Evolutionary conservation across 1,140 invertebrate genomes (phyloP), one percentile per base, ranked within the genome.

Genomic region (Ptiloglossa arizonensis): DNA sequence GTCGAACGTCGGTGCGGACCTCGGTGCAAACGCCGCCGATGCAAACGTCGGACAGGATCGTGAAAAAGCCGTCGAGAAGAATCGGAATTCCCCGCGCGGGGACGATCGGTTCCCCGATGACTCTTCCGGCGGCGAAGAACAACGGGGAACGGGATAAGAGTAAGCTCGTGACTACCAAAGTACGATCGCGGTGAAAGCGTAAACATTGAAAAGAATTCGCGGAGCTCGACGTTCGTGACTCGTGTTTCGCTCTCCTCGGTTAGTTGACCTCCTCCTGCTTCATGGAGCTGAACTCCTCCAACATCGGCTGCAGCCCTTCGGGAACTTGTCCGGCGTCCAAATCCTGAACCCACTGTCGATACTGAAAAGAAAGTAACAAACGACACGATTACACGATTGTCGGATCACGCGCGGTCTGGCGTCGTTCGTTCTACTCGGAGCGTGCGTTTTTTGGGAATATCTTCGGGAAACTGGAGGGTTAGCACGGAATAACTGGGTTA

Each of bases 301-400:
- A 91, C 82, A 97, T 92, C 46, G 94, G 93, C 80, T 97, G 94
- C 64, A 97, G 93, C 46, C 95, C 96, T 80, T 97, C 96, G 17
- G 97, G 96, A 79, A 96, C 93, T 75, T 93, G 93, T 46, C 96
- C 96, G 87, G 96, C 95, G 85, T 97, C 96, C 66, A 98, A 89
- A 80, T 97, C 96, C 82, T 94, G 93, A 66, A 95, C 95, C 96
- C 96, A 97, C 89, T 95, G 94, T 87, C 95, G 95, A 92, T 96
- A 97, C 96, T 97, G 93, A 63, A 95, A 95, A 82, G 67, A 73
- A 72, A 71, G 81, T 71, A 80, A 70, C 66, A 50, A 24, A 70
- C 24, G 29, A 22, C n/a, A n/a, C 54, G 24, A 60, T 83, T 78
- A 76, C 54, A 60, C 38, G 35, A n/a, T 1, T 17, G 35, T 5